Evolutionary conservation across 2,888 invertebrate genomes (phyloP).

Genomic region (Lasius platythorax): DNA sequence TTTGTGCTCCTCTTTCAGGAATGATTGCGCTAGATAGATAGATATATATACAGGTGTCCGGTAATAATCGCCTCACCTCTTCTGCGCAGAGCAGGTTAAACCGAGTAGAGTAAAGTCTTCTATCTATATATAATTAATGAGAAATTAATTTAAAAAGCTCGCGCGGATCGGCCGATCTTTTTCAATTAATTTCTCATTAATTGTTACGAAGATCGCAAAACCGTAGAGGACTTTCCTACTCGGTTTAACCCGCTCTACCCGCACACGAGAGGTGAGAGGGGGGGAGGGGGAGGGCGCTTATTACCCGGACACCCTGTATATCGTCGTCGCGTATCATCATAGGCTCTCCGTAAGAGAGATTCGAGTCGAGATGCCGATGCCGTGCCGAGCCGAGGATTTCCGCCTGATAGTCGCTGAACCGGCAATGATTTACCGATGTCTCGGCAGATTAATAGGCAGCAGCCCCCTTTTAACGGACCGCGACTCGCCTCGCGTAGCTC

Average conservation of each 20-base stretch:
- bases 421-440: constrained; percentile 65
- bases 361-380: constrained; percentile 29
- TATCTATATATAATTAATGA: too few relatives aligned
- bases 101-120: too few relatives aligned
- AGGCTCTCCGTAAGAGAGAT: not conserved
- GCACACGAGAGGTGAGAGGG: too few relatives aligned
- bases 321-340: not conserved
- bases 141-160: too few relatives aligned
- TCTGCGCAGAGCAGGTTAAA: too few relatives aligned
- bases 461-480: constrained; percentile 47
- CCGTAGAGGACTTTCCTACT: too few relatives aligned
- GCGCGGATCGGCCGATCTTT: too few relatives aligned
- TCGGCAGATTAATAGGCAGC: constrained; percentile 59
- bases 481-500: constrained; percentile 35
- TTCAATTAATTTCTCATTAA: too few relatives aligned
- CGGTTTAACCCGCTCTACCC: too few relatives aligned
- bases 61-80: too few relatives aligned
- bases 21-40: constrained; percentile 24
- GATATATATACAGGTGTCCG: not conserved
- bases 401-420: constrained; percentile 58
- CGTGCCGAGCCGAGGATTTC: constrained; percentile 56
- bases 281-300: too few relatives aligned
- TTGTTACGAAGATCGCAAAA: too few relatives aligned
- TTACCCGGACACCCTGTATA: not conserved
- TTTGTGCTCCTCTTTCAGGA: not conserved